A percentile compares a stretch with the other conserved stretches of the same genome.
Conservation (phyloP, 2,888 invertebrate genomes). For the Pandemis heparana region DNA sequence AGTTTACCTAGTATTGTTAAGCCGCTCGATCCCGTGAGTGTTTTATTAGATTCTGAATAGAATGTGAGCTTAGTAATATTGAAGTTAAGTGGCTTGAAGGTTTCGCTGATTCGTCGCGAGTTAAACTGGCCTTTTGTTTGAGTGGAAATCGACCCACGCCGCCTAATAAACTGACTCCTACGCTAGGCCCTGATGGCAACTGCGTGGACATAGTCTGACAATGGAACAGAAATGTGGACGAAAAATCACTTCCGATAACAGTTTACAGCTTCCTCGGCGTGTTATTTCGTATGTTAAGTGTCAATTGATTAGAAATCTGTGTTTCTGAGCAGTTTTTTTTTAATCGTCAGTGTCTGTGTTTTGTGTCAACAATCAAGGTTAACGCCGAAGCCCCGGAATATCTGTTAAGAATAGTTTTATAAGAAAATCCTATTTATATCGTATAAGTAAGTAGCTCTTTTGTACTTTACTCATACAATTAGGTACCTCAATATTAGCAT, state of each 20-base stretch:
- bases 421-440: constrained; percentile 38
- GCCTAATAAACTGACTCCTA: constrained; percentile 78
- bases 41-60: constrained; percentile 60
- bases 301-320: constrained; percentile 24
- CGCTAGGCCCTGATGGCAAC: constrained; percentile 63
- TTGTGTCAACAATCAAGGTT: constrained; percentile 64
- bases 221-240: constrained; percentile 64
- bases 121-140: constrained; percentile 73
- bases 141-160: constrained; percentile 78
- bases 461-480: not conserved
- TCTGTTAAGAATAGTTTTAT: constrained; percentile 52
- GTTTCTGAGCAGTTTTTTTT: constrained; percentile 38
- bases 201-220: constrained; percentile 61
- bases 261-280: constrained; percentile 29
- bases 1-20: constrained; percentile 52
- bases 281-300: constrained; percentile 45
- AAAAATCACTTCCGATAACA: constrained; percentile 47
- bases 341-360: constrained; percentile 50
- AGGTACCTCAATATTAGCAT: not conserved
- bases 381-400: constrained; percentile 49
- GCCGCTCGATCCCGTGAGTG: constrained; percentile 56
- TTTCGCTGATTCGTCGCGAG: constrained; percentile 58
- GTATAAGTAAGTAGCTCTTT: constrained; percentile 1
- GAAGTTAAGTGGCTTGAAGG: constrained; percentile 55
- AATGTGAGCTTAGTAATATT: constrained; percentile 53